Percentiles rank a stretch among this genome's conserved stretches.
phyloP scores from a whole-genome alignment of 2,113 vertebrate species.

The Ibidorhyncha struthersii region DNA sequence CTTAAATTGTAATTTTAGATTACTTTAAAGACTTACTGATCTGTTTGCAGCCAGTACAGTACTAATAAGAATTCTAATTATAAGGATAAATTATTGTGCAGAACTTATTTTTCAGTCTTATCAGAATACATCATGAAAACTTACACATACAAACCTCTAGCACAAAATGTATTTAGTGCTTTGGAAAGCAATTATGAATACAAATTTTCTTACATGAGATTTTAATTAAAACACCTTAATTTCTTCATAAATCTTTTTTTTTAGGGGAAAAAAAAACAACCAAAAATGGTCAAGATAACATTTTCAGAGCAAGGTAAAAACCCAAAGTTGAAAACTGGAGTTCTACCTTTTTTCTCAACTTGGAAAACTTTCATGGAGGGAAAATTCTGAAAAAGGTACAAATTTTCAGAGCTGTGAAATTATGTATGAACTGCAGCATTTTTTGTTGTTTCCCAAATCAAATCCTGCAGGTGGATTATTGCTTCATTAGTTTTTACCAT shows the following conservation, averaged over 20 bases:
- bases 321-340: neutral
- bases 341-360: neutral
- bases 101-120: neutral
- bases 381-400: neutral
- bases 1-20: neutral
- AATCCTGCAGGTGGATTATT: neutral
- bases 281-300: neutral
- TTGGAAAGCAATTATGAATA: constrained; percentile 17
- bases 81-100: neutral
- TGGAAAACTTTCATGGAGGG: neutral
- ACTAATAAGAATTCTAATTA: neutral
- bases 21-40: neutral
- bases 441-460: neutral
- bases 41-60: neutral
- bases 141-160: neutral
- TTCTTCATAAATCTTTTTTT: neutral
- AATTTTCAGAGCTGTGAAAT: neutral
- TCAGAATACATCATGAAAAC: neutral
- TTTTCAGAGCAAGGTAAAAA: neutral
- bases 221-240: constrained; percentile 19
- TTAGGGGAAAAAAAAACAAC: neutral
- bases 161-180: neutral
- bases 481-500: neutral
- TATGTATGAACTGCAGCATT: neutral
- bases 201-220: neutral